Evolutionary conservation across 2,888 invertebrate genomes (phyloP).

Genomic region (Pterobdella sp.): DNA sequence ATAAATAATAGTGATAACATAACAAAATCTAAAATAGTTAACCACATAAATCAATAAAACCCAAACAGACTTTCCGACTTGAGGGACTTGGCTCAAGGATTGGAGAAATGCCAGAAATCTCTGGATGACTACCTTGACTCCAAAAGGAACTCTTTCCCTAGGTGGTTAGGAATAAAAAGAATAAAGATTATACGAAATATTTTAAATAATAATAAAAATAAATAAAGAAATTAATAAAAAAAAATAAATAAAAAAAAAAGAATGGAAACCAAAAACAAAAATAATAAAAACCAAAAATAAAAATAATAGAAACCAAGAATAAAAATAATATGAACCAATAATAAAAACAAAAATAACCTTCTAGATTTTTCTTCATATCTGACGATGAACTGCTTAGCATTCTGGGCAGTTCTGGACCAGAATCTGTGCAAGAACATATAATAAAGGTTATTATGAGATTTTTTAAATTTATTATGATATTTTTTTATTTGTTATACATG

Average conservation of each 20-base stretch:
- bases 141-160: conserved; percentile 75
- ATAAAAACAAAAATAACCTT: neutral
- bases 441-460: conserved; percentile 61
- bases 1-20: no score
- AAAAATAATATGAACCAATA: no score
- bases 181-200: no score
- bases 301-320: no score
- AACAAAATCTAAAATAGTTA: no score
- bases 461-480: neutral
- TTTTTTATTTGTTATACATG: neutral
- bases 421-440: conserved; percentile 82
- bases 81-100: conserved; percentile 58
- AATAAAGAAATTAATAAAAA: no score
- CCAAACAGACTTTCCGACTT: conserved; percentile 70
- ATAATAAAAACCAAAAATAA: no score
- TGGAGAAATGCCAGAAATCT: conserved; percentile 80
- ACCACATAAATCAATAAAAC: no score
- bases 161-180: no score
- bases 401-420: conserved; percentile 74
- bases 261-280: no score
- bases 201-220: no score
- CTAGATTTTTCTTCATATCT: conserved; percentile 80
- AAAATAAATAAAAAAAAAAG: no score
- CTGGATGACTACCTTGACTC: conserved; percentile 80
- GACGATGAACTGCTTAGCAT: conserved; percentile 83